Conservation (phyloP, 2,888 invertebrate genomes). For the Ferrisia virgata region DNA sequence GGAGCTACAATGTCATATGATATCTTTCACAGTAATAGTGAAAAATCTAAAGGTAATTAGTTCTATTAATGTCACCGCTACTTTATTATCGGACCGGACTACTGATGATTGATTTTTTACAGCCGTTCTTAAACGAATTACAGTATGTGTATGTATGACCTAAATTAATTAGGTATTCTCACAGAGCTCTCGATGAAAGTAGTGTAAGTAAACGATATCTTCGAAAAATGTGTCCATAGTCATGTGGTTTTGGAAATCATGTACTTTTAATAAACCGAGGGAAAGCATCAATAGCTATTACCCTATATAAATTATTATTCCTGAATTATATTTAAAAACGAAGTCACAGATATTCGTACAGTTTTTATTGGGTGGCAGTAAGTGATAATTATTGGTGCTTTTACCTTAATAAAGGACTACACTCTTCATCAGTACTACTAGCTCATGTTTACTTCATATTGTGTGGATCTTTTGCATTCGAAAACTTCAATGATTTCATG, state of each 20-base stretch:
- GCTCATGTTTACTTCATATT: no score
- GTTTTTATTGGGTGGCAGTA: no score
- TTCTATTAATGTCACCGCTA: background rate
- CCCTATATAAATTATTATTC: no score
- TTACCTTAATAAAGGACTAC: no score
- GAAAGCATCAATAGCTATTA: no score
- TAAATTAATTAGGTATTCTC: background rate
- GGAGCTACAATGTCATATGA: slow-evolving; percentile 90
- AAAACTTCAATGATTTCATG: no score
- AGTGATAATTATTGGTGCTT: no score
- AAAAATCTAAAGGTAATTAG: slow-evolving; percentile 34
- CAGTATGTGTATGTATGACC: background rate
- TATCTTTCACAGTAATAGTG: slow-evolving; percentile 64
- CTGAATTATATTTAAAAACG: no score
- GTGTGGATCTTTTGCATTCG: no score
- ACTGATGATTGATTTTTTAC: background rate
- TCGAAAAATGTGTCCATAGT: background rate
- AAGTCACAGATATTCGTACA: no score
- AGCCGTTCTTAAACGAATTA: background rate
- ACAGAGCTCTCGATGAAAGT: background rate
- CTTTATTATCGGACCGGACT: background rate
- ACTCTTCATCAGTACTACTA: no score
- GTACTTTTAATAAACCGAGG: background rate
- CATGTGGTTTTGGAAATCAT: slow-evolving; percentile 4
- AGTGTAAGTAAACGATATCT: background rate